Base-by-base conservation (phyloP, 1,140 invertebrate species). In the Halyomorpha halys region DNA sequence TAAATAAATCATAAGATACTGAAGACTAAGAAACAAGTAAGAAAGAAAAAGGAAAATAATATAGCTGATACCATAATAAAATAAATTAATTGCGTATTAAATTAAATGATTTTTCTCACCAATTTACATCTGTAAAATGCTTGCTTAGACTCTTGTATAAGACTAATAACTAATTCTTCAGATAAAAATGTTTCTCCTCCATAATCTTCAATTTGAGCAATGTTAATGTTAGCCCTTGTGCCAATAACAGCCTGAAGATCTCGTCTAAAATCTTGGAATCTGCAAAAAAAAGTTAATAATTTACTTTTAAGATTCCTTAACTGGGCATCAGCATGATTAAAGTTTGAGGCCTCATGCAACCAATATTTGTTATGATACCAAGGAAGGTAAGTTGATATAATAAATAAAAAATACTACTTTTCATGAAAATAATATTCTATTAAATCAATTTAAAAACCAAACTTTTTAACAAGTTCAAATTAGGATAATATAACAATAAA, bases 171-270 rank as follows among this genome's bases (percentile, higher is more conserved):
- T n/a, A 98, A 80, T 74, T 97, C 91, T 75, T 98, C 94, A 0
- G 94, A 97, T 2, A 99, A 79, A 74, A 99, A 98, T 0, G 94
- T 98, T 77, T 99, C 95, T 0, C 94, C 94, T 2, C 93, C 92
- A 74, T 94, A 97, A 74, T 96, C 91, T 74, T 98, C 94, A 63
- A 91, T 89, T 72, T 90, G 88, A 4, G 90, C 90, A 67, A 96
- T 91, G 72, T 95, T 95, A 47, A 95, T 91, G 71, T 94, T 94
- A 0, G 92, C 89, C 65, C 91, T 82, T 2, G 87, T 89, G 1
- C 89, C 90, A 68, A 98, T 87, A 4, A 93, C 87, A 11, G 93
- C 93, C 79, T 98, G 94, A 61, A 98, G 77, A 73, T 98, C 94
- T 65, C 94, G 79, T 21, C 91, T 82, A 14, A 98, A 78, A 68